Percentiles rank a stretch among this genome's conserved stretches.
Evolutionary conservation across 2,113 vertebrate species (phyloP).

Genomic region (Plecotus auritus): DNA sequence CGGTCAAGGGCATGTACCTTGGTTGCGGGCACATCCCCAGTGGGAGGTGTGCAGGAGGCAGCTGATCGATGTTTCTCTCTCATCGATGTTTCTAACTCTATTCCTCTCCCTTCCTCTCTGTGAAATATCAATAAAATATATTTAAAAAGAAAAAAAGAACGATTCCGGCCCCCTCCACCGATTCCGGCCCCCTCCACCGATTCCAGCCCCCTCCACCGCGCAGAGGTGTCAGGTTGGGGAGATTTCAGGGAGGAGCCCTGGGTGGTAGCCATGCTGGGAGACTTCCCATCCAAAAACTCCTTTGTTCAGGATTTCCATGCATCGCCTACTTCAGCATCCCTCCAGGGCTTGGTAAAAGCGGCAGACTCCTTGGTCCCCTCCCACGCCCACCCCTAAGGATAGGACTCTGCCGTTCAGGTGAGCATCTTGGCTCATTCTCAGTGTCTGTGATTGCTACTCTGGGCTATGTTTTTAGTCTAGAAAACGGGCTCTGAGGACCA

Average conservation of each 20-base stretch:
- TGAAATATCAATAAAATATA: too few relatives aligned
- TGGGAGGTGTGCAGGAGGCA: too few relatives aligned
- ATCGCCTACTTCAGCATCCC: neutral
- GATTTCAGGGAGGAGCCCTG: neutral
- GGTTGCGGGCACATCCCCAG: too few relatives aligned
- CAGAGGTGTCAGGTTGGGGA: neutral
- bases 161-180: too few relatives aligned
- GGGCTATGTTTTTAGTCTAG: neutral
- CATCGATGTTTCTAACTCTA: too few relatives aligned
- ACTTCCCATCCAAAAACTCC: neutral
- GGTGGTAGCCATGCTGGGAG: neutral
- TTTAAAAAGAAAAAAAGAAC: too few relatives aligned
- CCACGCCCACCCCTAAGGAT: fast-evolving
- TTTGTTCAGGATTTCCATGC: neutral
- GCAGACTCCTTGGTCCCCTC: neutral
- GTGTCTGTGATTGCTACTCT: neutral
- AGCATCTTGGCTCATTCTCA: neutral
- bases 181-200: neutral
- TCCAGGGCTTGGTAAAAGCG: neutral
- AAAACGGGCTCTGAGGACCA: neutral
- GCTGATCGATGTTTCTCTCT: too few relatives aligned
- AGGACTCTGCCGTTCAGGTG: neutral
- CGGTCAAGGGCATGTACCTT: too few relatives aligned
- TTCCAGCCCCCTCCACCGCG: neutral
- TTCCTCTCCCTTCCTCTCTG: too few relatives aligned